Conservation (phyloP, 2,113 vertebrate genomes). For the Erythrocercus mccallii region DNA sequence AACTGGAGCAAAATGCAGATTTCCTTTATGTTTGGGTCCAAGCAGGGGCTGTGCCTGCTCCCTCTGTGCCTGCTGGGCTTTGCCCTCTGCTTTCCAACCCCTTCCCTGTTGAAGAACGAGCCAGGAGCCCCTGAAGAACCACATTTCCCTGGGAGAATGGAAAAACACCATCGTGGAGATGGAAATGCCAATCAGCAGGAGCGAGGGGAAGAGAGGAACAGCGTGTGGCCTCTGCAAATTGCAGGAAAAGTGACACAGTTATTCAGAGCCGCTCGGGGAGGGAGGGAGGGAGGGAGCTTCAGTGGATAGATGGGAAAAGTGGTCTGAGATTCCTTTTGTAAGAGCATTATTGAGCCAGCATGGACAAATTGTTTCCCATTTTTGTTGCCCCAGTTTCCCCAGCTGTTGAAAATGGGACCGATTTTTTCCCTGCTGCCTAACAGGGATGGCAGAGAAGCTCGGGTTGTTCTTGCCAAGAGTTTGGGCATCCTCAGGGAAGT, state of each 20-base stretch:
- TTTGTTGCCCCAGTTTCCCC: neutral
- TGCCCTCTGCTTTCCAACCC: neutral
- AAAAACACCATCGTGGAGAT: neutral
- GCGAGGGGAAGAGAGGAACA: neutral
- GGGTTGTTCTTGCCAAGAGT: neutral
- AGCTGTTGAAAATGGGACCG: neutral
- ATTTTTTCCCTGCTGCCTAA: neutral
- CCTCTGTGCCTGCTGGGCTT: neutral
- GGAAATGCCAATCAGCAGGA: neutral
- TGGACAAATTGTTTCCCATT: neutral
- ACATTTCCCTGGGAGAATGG: accelerated
- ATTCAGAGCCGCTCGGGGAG: neutral
- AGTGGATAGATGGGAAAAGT: neutral
- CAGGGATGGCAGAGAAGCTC: neutral
- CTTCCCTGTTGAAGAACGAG: accelerated
- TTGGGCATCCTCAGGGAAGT: accelerated
- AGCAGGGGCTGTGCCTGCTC: neutral
- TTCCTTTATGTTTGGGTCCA: neutral
- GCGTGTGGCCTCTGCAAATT: neutral
- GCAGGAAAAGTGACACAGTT: neutral
- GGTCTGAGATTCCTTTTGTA: neutral
- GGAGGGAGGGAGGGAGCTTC: neutral
- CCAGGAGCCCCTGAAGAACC: neutral
- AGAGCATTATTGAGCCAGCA: neutral
- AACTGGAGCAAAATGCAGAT: neutral